These are phyloP conservation scores for Atractosteus spatula DNA, from an alignment of 2,113 vertebrate genomes.

Conservation along the genomic window DNA sequence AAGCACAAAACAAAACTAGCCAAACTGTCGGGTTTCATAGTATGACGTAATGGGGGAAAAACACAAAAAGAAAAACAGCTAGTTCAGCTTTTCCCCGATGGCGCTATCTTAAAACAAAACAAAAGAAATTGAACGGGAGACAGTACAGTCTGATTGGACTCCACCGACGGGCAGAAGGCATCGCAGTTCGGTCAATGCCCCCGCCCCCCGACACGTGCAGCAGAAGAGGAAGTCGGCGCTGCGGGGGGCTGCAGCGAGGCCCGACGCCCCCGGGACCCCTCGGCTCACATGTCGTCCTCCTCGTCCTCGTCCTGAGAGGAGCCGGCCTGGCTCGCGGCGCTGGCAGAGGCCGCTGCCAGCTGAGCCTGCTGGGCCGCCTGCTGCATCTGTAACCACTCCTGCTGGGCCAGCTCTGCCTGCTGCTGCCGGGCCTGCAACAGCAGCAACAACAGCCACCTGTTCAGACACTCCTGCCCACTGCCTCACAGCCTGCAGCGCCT, in stretches of 20 bases:
- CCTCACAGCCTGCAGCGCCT: not conserved
- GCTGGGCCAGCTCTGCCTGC: conserved; percentile 95
- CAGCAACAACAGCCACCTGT: not conserved
- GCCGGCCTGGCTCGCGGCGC: conserved; percentile 85
- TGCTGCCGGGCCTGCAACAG: conserved; percentile 88
- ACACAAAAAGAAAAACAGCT: conserved; percentile 61
- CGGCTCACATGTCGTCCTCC: conserved; percentile 92
- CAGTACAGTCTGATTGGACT: conserved; percentile 39
- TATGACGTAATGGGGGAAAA: conserved; percentile 37
- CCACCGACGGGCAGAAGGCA: conserved; percentile 53
- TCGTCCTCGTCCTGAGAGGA: conserved; percentile 98
- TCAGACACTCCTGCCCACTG: not conserved
- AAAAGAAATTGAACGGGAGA: conserved; percentile 71
- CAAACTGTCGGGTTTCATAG: no score
- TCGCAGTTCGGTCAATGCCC: conserved; percentile 69
- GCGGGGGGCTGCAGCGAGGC: conserved; percentile 61
- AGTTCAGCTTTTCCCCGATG: no score
- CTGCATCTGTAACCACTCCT: conserved; percentile 98
- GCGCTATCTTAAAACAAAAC: conserved; percentile 56
- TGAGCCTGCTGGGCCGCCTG: conserved; percentile 97
- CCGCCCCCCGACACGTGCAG: conserved; percentile 69
- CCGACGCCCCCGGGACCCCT: conserved; percentile 62
- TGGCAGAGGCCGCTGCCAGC: conserved; percentile 89
- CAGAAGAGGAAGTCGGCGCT: conserved; percentile 26
- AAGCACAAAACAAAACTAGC: conserved; percentile 8